Evolutionary conservation across 1,140 invertebrate species (phyloP), one percentile per base, ranked within the genome.

Genomic region (Diabrotica virgifera): DNA sequence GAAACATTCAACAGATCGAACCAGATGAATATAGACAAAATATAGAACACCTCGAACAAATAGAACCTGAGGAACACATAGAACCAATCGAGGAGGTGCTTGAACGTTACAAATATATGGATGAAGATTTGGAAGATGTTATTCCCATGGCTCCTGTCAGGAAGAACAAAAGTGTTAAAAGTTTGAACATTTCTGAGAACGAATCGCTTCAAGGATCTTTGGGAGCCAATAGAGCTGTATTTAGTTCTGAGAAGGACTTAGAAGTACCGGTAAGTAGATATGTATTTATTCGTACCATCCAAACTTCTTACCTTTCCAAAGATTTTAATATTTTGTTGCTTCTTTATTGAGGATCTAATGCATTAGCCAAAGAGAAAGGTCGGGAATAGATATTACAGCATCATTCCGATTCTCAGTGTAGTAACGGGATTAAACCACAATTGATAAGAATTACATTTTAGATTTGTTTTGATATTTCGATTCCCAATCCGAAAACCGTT

Each of bases 181-280:
- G 69, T 68, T 66, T 73, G 70, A 80, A 63, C 68, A 75, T 63
- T 56, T 78, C 72, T 0, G 81, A 82, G 63, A 81, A 78, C 64
- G 81, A 82, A 64, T 82, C 80, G 9, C 81, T 81, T 60, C 71
- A 79, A 14, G 80, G 78, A 58, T 79, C 80, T 63, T 78, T 80
- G 68, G 71, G 76, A 9, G 40, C 58, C 40, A 24, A 59, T 24
- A 24, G 11, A 50, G 58, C 46, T 50, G 50, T 50, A 52, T 52
- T 60, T 11, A 60, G 59, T 60, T 60, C 59, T 8, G 40, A 60
- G 36, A 60, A 13, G 11, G 14, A 60, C 35, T 24, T 52, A 11
- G 40, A 10, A n/a, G 59, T 51, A 36, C 24, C 50, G 10, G 59
- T 60, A 35, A 60, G 59, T 60, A 60, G 5, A 40, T 46, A 46